phyloP scores from a whole-genome alignment of 2,113 vertebrate genomes.

The Ahaetulla prasina region DNA sequence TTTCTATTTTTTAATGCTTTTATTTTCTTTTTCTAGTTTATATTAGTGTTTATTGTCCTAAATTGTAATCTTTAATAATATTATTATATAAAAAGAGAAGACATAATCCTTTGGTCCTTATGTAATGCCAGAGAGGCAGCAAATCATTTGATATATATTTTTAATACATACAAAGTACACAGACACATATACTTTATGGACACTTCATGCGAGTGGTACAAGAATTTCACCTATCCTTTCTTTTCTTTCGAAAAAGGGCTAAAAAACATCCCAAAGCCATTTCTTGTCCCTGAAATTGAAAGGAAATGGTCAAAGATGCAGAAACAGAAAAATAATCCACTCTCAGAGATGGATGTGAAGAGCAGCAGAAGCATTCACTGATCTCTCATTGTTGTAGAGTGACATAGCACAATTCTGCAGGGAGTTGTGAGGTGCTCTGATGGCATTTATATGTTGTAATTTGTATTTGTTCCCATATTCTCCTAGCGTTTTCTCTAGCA shows the following conservation, averaged over 20 bases:
- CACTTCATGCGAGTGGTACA: background rate
- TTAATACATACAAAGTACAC: background rate
- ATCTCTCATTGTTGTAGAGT: background rate
- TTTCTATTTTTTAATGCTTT: background rate
- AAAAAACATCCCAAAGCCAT: background rate
- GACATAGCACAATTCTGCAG: background rate
- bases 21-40: background rate
- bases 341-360: background rate
- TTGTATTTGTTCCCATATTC: background rate
- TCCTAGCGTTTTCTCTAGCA: background rate
- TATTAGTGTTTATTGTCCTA: background rate
- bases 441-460: background rate
- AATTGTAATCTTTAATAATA: background rate
- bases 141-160: background rate
- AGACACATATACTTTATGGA: background rate
- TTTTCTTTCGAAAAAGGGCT: background rate
- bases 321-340: background rate
- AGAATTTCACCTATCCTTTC: background rate
- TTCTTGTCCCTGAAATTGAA: background rate
- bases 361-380: background rate
- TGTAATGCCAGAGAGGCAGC: background rate
- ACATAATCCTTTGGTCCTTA: background rate
- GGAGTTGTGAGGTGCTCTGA: background rate
- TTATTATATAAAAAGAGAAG: background rate
- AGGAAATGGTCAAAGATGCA: background rate